A percentile compares a stretch with the other conserved stretches of the same genome.
phyloP scores from a whole-genome alignment of 2,113 vertebrate genomes.

The Lipotes vexillifer region DNA sequence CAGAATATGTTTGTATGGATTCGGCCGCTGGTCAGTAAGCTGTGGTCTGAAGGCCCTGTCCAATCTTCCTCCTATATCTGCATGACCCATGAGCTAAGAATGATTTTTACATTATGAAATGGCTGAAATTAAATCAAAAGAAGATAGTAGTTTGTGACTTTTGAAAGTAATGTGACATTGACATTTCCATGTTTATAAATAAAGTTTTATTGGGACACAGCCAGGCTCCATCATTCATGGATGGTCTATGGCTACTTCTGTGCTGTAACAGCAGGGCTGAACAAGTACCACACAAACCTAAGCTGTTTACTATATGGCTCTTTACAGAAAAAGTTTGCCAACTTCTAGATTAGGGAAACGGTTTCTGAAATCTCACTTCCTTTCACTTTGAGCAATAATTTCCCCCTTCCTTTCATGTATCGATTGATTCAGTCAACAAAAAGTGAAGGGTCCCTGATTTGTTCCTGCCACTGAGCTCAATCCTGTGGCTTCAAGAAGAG shows the following conservation, averaged over 20 bases:
- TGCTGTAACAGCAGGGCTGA: accelerated
- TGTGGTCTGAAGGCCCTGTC: background rate
- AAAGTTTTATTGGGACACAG: background rate
- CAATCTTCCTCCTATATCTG: background rate
- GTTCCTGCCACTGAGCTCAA: background rate
- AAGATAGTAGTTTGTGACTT: background rate
- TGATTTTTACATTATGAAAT: background rate
- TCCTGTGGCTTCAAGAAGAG: background rate
- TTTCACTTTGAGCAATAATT: background rate
- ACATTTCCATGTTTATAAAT: background rate
- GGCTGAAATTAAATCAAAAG: background rate
- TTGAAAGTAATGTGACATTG: background rate
- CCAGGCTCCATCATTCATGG: background rate
- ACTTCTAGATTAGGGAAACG: too few species aligned
- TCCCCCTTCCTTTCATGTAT: background rate
- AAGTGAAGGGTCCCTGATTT: background rate
- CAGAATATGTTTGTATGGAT: background rate
- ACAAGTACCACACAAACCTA: background rate
- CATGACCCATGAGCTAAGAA: background rate
- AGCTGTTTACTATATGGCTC: background rate
- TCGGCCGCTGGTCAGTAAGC: accelerated
- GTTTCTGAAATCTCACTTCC: background rate
- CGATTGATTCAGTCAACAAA: background rate
- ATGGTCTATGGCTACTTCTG: background rate
- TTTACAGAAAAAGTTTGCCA: background rate